Evolutionary conservation across 2,113 vertebrate species (phyloP), one percentile per base, ranked within the genome.

Genomic region (Otis tarda): DNA sequence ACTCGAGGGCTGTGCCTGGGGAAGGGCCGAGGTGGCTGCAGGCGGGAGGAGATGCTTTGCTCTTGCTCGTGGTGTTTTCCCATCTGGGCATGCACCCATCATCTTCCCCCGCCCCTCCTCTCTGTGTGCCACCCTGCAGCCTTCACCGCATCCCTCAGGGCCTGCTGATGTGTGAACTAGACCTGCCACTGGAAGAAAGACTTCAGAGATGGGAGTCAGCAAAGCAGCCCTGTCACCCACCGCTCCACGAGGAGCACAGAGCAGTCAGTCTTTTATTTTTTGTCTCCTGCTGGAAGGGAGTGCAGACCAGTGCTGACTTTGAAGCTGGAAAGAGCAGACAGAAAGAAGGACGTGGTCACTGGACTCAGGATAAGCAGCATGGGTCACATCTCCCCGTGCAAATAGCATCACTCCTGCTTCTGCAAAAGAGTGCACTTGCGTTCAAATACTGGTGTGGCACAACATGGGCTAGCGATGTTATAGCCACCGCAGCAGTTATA

Each of bases 51-150:
- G 69, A 57, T 24, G 45, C 50, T 83, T 70, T 55, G 53, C 55
- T 68, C 45, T 65, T 83, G 53, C 23, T 12, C 1, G n/a, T 24
- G 69, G 70, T 73, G 61, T 64, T 90, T 91, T 91, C 65, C 53
- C 35, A 64, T 4, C 49, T 60, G 65, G 49, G 25, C 0, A 1
- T 47, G 57, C 0, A 5, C 47, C 55, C 63, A 25, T 17, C 8
- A 1, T 22, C 56, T 60, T 83, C 22, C 33, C 19, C 28, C 31
- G 13, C 45, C 55, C 61, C 67, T 80, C 28, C 21, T 64, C 67
- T 68, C 23, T 2, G 1, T 0, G 0, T 63, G 41, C n/a, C 2
- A 4, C 39, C 49, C 41, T 45, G 37, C 33, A 93, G 75, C 70
- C 50, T 71, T 45, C 2, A 2, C 47, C 60, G 65, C 33, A 27